Evolutionary conservation across 2,797 vertebrate species (phyloP), one percentile per base, ranked within the genome.

Genomic region (Anabas testudineus): DNA sequence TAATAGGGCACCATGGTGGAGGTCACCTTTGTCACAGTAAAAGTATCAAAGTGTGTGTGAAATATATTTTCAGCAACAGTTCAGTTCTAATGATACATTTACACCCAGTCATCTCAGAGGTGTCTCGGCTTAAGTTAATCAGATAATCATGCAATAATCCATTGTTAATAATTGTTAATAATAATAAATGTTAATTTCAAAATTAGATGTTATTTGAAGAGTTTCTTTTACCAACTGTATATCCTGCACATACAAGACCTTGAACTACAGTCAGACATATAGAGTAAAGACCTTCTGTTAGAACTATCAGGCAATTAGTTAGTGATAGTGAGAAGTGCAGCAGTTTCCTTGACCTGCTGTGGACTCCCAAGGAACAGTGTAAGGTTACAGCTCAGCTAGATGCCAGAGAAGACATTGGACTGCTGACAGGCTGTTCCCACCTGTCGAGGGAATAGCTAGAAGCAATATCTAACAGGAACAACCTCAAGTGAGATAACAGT

Each of bases 341-440:
- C 12, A 18, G 70, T 75, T 60, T 67, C 75, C 76, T 84, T 88
- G 84, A 84, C 58, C 80, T 79, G 21, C 7, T 24, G n/a, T 13
- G 19, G 41, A 61, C 55, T 34, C 21, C 73, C 19, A 49, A 74
- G 47, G 48, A 64, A 51, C 39, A 57, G 57, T 34, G 61, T 67
- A 43, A 48, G 58, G 4, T 60, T 65, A 54, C 43, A 55, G 52
- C 21, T 34, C 9, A 75, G 26, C 26, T 28, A 28, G n/a, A 57
- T 57, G 52, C 52, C 32, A 28, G 9, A 24, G 13, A 67, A 66
- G 83, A 78, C 86, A 78, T 88, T 90, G 88, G 52, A 88, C 80
- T 70, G 39, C 53, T 71, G 59, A 80, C 32, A 71, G 19, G 49
- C 16, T 30, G 0, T 10, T 58, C 7, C 6, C 2, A 3, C 10